Percentiles rank a stretch among this genome's conserved stretches.
phyloP scores from a whole-genome alignment of 2,113 vertebrate species.

The Paratilapia polleni region DNA sequence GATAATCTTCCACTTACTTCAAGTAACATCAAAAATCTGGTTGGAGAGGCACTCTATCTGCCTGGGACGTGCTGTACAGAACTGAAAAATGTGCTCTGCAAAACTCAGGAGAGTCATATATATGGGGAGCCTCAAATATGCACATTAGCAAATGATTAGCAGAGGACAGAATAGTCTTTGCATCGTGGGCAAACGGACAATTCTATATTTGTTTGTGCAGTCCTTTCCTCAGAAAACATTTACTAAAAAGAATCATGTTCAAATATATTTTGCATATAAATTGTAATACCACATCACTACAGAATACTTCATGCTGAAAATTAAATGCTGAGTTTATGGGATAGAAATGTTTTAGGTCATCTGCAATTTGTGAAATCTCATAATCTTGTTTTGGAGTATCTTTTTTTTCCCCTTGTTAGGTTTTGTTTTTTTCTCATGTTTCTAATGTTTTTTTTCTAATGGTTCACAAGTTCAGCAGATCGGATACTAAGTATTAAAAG shows the following conservation, averaged over 20 bases:
- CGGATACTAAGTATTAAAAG: not conserved
- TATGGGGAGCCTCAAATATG: not conserved
- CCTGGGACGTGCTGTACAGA: not conserved
- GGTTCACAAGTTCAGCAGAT: not conserved
- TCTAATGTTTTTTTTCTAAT: not conserved
- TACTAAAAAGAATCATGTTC: not conserved
- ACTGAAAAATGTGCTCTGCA: not conserved
- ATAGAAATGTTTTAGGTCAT: not conserved
- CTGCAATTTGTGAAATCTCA: not conserved
- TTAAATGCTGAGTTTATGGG: not conserved
- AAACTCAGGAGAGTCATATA: not conserved
- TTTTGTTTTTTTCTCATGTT: too few relatives aligned
- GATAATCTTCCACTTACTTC: not conserved
- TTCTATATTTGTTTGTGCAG: not conserved
- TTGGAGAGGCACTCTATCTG: not conserved
- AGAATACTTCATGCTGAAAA: not conserved
- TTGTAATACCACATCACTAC: not conserved
- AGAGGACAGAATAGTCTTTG: not conserved
- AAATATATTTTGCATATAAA: not conserved
- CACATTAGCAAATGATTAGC: not conserved
- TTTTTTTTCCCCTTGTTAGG: not conserved
- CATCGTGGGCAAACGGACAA: not conserved
- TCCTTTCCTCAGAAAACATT: not conserved
- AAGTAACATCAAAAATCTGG: not conserved
- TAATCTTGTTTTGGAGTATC: accelerated